phyloP scores from a whole-genome alignment of 2,797 vertebrate species.

The Capromys pilorides region DNA sequence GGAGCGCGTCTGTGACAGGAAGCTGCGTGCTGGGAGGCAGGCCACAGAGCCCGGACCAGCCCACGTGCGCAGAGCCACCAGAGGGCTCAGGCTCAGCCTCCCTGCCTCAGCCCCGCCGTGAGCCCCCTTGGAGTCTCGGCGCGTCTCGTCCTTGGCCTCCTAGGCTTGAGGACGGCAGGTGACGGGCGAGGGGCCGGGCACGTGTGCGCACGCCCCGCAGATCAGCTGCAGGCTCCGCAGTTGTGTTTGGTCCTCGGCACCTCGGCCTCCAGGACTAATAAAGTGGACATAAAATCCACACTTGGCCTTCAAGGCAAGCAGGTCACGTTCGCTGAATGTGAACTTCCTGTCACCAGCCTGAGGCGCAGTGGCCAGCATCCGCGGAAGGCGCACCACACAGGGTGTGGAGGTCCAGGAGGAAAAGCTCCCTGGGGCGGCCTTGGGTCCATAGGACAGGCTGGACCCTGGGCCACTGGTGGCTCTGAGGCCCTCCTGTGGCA shows the following conservation, averaged over 20 bases:
- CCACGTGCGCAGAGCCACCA: accelerated
- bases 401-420: accelerated
- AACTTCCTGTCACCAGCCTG: conserved; percentile 45
- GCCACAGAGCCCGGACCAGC: accelerated
- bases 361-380: neutral
- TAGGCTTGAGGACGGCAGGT: accelerated
- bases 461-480: accelerated
- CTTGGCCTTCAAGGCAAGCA: conserved; percentile 47
- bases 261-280: conserved; percentile 51
- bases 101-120: neutral
- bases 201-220: accelerated
- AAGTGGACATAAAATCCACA: conserved; percentile 63
- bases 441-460: accelerated
- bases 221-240: neutral
- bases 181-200: accelerated
- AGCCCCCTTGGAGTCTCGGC: neutral
- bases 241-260: accelerated
- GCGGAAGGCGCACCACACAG: neutral
- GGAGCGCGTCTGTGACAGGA: conserved; percentile 52
- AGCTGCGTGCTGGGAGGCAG: neutral
- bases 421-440: neutral
- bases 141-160: neutral
- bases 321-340: neutral
- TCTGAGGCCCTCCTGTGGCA: neutral
- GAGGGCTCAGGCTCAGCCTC: accelerated